phyloP scores from a whole-genome alignment of 2,113 vertebrate species.

The Hydrochoerus hydrochaeris region DNA sequence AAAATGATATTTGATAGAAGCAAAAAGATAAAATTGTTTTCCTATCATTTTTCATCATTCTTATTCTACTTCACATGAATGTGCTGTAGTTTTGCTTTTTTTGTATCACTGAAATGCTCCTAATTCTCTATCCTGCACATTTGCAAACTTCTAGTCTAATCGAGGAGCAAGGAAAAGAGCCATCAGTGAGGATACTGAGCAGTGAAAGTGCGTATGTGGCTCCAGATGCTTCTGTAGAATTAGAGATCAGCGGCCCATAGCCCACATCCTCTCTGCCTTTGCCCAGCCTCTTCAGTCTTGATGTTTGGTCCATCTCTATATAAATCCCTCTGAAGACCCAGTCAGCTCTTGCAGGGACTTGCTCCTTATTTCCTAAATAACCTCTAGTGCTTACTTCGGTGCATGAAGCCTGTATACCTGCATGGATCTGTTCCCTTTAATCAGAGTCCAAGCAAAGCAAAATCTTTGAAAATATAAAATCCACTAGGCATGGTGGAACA shows the following conservation, averaged over 20 bases:
- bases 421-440: neutral
- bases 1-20: neutral
- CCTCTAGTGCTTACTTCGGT: neutral
- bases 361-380: too few relatives aligned
- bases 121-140: neutral
- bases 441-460: neutral
- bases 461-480: neutral
- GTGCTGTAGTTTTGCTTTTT: neutral
- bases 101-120: neutral
- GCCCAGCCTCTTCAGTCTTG: neutral
- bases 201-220: neutral
- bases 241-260: neutral
- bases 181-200: neutral
- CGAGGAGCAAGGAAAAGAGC: neutral
- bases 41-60: neutral
- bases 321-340: neutral
- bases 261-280: neutral
- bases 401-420: neutral
- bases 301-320: neutral
- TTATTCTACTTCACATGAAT: neutral
- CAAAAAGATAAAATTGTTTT: neutral
- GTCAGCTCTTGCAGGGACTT: neutral
- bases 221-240: neutral
- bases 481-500: too few relatives aligned
- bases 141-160: accelerated